phyloP scores from a whole-genome alignment of 2,113 vertebrate species.

The Cryptoleucopteryx plumbea region DNA sequence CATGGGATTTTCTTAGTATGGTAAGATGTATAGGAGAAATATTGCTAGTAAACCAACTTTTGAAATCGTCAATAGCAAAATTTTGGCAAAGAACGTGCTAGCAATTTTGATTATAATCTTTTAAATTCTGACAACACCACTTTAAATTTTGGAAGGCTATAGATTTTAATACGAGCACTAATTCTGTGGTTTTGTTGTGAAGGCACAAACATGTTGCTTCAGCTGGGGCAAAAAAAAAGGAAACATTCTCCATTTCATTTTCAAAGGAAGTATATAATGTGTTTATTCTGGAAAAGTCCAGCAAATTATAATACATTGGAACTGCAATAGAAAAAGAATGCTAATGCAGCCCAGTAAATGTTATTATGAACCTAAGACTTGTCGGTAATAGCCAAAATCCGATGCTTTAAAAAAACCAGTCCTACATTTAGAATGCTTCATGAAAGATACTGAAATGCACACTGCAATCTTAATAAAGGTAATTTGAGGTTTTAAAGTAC shows the following conservation, averaged over 20 bases:
- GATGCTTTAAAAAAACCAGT: neutral
- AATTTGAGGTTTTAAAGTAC: neutral
- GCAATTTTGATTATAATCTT: neutral
- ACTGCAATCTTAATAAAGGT: neutral
- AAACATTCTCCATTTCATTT: constrained; percentile 21
- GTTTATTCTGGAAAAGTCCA: neutral
- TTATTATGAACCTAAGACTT: neutral
- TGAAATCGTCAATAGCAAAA: neutral
- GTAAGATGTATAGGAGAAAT: neutral
- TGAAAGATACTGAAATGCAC: neutral
- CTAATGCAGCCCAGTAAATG: neutral
- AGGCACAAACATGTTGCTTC: neutral
- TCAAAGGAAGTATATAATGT: constrained; percentile 15
- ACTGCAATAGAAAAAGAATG: neutral
- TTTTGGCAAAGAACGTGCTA: neutral
- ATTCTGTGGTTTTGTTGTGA: neutral
- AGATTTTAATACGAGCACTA: neutral
- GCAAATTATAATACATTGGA: neutral
- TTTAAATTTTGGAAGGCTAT: neutral
- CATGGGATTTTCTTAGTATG: neutral
- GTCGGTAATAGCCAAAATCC: neutral
- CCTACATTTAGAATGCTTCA: neutral
- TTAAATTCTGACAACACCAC: neutral
- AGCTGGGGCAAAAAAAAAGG: constrained; percentile 22
- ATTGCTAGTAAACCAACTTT: neutral